These are phyloP conservation scores for Alloscopus bannaensis DNA, from an alignment of 2,888 invertebrate species.

Conservation along the genomic window DNA sequence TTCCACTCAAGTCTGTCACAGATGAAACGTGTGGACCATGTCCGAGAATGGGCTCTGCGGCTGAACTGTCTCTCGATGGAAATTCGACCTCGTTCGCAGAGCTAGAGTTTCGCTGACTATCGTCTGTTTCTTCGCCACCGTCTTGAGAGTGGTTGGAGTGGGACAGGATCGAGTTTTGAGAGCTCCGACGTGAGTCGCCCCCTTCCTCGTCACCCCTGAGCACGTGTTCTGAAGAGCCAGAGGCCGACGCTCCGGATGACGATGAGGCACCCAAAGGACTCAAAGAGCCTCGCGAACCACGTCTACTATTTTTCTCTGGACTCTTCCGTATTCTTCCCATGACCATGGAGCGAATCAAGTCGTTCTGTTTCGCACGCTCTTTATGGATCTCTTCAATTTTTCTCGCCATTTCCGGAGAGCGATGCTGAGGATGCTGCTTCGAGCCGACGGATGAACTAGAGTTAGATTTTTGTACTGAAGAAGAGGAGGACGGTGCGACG, in stretches of 20 bases:
- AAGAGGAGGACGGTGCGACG: conserved; percentile 3
- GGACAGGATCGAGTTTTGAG: conserved; percentile 63
- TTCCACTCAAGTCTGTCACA: conserved; percentile 18
- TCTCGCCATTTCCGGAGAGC: conserved; percentile 79
- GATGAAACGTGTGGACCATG: background rate
- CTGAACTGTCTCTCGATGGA: conserved; percentile 30
- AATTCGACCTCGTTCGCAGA: conserved; percentile 28
- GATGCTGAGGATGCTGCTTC: conserved; percentile 45
- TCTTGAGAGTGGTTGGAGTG: conserved; percentile 41
- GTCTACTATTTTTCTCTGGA: conserved; percentile 80
- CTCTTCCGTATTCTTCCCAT: conserved; percentile 82
- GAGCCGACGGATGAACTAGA: background rate
- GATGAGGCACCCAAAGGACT: conserved; percentile 64
- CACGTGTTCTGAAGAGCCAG: conserved; percentile 62
- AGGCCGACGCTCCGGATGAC: conserved; percentile 58
- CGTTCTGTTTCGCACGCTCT: conserved; percentile 88
- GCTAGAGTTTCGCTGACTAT: conserved; percentile 15
- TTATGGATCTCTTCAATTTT: conserved; percentile 85
- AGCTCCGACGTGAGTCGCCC: conserved; percentile 54
- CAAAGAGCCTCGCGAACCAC: conserved; percentile 74
- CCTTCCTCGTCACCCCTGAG: conserved; percentile 34
- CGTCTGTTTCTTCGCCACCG: conserved; percentile 31
- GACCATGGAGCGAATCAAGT: conserved; percentile 88
- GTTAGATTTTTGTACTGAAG: background rate
- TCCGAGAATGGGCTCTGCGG: conserved; percentile 29